These are phyloP conservation scores for Micromys minutus DNA, from an alignment of 2,113 vertebrate species.

Conservation along the genomic window DNA sequence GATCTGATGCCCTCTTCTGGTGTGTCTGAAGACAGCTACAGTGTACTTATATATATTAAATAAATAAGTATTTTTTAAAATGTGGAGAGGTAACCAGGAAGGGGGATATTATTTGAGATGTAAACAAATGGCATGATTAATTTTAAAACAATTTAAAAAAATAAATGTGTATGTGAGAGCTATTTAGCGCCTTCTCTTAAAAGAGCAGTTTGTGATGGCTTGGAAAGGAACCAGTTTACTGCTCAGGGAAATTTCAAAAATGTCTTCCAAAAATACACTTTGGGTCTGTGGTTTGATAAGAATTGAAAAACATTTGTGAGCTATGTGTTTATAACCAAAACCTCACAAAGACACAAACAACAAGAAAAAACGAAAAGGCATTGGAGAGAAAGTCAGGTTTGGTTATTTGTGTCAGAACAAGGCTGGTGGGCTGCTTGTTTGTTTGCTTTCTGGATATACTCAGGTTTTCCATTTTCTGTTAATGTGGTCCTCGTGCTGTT, in stretches of 20 bases:
- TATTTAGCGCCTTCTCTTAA: constrained; percentile 61
- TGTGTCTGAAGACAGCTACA: too few relatives aligned
- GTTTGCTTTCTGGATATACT: background rate
- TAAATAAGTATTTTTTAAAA: background rate
- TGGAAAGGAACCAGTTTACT: constrained; percentile 54
- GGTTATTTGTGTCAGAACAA: constrained; percentile 24
- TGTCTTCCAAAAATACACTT: constrained; percentile 65
- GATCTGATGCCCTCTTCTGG: too few relatives aligned
- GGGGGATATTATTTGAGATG: too few relatives aligned
- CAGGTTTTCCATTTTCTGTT: constrained; percentile 50
- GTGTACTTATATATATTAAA: too few relatives aligned
- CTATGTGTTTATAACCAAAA: constrained; percentile 45
- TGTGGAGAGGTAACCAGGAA: too few relatives aligned
- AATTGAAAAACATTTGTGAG: constrained; percentile 52
- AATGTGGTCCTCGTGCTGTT: constrained; percentile 14
- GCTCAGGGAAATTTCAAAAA: constrained; percentile 69
- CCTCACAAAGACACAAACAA: constrained; percentile 46
- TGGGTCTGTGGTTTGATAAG: constrained; percentile 58
- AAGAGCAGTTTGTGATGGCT: constrained; percentile 57
- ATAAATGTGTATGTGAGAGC: constrained; percentile 61
- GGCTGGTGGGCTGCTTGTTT: too few relatives aligned
- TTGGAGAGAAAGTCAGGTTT: background rate
- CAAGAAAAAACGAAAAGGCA: background rate
- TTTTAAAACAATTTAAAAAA: constrained; percentile 58
- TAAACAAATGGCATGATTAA: too few relatives aligned